Conservation (phyloP, 2,113 vertebrate species). For the Brienomyrus brachyistius region DNA sequence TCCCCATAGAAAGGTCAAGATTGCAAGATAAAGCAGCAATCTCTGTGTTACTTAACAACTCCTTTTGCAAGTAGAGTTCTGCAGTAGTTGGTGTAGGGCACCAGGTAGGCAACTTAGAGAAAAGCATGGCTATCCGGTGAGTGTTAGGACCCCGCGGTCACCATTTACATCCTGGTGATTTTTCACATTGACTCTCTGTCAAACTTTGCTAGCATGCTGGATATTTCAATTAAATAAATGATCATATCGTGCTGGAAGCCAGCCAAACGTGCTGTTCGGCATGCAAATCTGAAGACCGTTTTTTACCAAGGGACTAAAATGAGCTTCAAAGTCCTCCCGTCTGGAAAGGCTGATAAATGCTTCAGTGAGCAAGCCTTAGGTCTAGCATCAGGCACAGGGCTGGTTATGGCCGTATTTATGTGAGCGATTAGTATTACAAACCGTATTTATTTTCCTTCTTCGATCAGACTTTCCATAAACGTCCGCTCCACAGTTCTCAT, state of each 20-base stretch:
- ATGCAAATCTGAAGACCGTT: constrained; percentile 48
- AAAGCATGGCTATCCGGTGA: neutral
- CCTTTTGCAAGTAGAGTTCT: neutral
- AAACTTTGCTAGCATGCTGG: constrained; percentile 40
- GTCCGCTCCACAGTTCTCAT: neutral
- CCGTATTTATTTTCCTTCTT: neutral
- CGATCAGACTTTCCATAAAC: neutral
- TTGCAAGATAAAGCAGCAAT: neutral
- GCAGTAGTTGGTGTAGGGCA: neutral
- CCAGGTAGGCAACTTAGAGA: neutral
- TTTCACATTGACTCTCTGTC: constrained; percentile 1
- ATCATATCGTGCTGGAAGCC: constrained; percentile 45
- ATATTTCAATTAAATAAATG: constrained; percentile 62
- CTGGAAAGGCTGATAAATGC: constrained; percentile 36
- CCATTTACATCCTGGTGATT: neutral
- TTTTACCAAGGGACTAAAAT: constrained; percentile 37
- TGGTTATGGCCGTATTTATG: neutral
- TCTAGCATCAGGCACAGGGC: neutral
- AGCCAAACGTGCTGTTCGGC: constrained; percentile 46
- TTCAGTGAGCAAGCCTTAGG: constrained; percentile 4
- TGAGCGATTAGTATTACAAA: neutral
- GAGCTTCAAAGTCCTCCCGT: constrained; percentile 44
- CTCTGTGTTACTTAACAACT: neutral
- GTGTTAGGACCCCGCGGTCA: neutral
- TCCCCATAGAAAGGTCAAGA: neutral